These are phyloP conservation scores for Dynastes maya DNA, from an alignment of 2,888 invertebrate genomes.

Conservation along the genomic window DNA sequence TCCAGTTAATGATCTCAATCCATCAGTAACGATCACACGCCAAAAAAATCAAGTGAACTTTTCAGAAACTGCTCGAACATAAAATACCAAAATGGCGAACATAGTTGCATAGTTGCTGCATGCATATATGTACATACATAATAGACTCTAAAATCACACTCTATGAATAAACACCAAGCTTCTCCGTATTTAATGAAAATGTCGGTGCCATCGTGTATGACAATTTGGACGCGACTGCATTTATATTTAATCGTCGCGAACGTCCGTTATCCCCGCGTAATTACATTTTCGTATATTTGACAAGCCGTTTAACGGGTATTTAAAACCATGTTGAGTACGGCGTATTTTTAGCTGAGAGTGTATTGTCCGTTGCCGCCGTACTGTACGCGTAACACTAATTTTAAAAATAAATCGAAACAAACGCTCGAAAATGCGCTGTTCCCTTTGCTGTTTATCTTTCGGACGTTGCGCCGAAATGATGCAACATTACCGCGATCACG, in stretches of 20 bases:
- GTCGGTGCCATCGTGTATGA: conserved; percentile 3
- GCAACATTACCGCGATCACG: no score
- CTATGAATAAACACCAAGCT: no score
- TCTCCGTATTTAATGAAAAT: not conserved
- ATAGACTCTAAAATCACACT: no score
- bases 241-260: conserved; percentile 22
- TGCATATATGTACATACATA: no score
- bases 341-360: conserved; percentile 33
- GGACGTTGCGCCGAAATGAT: not conserved
- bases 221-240: conserved; percentile 13
- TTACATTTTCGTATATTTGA: conserved; percentile 40
- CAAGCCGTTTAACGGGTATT: conserved; percentile 37
- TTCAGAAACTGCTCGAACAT: no score
- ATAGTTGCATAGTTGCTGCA: no score
- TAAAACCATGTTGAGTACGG: conserved; percentile 14
- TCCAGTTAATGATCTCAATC: no score
- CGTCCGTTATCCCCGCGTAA: conserved; percentile 22
- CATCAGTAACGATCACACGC: no score
- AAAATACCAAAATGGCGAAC: no score
- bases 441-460: not conserved
- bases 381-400: conserved; percentile 13
- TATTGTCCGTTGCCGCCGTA: conserved; percentile 31
- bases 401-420: conserved; percentile 30
- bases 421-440: not conserved
- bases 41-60: no score